Evolutionary conservation across 2,797 vertebrate species (phyloP).

Genomic region (Poeciliopsis gracilis): DNA sequence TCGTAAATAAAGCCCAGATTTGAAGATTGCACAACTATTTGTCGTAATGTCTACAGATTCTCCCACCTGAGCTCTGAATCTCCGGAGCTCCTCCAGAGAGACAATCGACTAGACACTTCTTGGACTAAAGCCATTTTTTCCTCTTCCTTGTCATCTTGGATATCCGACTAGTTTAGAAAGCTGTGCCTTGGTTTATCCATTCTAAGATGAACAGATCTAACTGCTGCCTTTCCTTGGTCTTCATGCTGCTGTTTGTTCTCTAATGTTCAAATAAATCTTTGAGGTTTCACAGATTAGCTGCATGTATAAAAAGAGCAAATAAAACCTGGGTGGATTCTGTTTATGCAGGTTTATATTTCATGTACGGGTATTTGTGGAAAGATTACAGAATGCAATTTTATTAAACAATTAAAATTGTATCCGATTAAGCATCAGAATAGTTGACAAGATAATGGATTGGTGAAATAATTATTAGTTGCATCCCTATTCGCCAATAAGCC

Average conservation of each 20-base stretch:
- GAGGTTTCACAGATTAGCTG: background rate
- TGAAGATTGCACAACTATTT: background rate
- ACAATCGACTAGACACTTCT: background rate
- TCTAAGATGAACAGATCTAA: background rate
- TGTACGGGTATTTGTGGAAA: background rate
- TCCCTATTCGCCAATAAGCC: background rate
- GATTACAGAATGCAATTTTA: background rate
- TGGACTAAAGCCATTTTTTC: background rate
- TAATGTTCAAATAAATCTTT: background rate
- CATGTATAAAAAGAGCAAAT: background rate
- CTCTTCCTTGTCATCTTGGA: background rate
- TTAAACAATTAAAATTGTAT: too few relatives aligned
- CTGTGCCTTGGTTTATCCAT: background rate
- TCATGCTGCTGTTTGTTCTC: background rate
- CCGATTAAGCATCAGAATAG: too few relatives aligned
- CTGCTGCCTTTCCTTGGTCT: background rate
- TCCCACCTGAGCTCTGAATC: background rate
- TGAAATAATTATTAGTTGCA: too few relatives aligned
- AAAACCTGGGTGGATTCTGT: background rate
- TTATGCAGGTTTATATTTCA: background rate
- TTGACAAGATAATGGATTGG: too few relatives aligned
- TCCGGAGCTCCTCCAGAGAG: background rate
- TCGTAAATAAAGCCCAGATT: background rate
- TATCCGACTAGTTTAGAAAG: background rate
- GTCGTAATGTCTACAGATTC: background rate